These are phyloP conservation scores for Diabrotica virgifera DNA, from an alignment of 1,140 invertebrate genomes.

Conservation along the genomic window DNA sequence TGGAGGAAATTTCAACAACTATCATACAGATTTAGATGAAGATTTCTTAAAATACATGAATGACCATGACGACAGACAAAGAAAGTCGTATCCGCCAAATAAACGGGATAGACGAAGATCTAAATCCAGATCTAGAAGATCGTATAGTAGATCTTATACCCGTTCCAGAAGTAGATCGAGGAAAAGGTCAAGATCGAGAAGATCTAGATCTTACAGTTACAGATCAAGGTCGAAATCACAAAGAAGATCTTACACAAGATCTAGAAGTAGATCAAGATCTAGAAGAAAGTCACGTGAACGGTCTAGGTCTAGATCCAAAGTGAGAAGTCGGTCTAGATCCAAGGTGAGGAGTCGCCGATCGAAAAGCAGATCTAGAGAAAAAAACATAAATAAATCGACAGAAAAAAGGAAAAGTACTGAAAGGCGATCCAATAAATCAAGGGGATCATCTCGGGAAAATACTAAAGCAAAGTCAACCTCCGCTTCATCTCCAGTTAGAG, in stretches of 20 bases:
- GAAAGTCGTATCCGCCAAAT: conserved; percentile 19
- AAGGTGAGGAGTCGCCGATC: conserved; percentile 28
- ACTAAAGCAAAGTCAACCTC: not conserved
- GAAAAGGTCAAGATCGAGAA: conserved; percentile 46
- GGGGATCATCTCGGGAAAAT: not conserved
- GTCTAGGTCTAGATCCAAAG: conserved; percentile 37
- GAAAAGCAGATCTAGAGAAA: conserved; percentile 24
- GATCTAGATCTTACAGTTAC: conserved; percentile 20
- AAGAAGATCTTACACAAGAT: conserved; percentile 49
- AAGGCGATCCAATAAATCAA: not conserved
- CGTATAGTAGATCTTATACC: conserved; percentile 16
- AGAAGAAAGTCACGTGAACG: conserved; percentile 37
- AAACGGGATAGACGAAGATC: conserved; percentile 9
- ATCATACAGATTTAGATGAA: conserved; percentile 37
- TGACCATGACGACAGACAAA: conserved; percentile 42
- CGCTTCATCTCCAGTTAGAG: conserved; percentile 9
- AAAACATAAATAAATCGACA: conserved; percentile 37
- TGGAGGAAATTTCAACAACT: conserved; percentile 23
- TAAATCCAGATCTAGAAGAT: conserved; percentile 14
- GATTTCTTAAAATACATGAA: conserved; percentile 51
- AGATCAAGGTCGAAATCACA: conserved; percentile 12
- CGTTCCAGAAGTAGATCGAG: conserved; percentile 22
- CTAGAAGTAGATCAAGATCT: conserved; percentile 43
- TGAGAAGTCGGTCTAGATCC: conserved; percentile 27
- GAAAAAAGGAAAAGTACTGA: conserved; percentile 6